Evolutionary conservation across 2,113 vertebrate genomes (phyloP).

Genomic region (Callocephalon fimbriatum): DNA sequence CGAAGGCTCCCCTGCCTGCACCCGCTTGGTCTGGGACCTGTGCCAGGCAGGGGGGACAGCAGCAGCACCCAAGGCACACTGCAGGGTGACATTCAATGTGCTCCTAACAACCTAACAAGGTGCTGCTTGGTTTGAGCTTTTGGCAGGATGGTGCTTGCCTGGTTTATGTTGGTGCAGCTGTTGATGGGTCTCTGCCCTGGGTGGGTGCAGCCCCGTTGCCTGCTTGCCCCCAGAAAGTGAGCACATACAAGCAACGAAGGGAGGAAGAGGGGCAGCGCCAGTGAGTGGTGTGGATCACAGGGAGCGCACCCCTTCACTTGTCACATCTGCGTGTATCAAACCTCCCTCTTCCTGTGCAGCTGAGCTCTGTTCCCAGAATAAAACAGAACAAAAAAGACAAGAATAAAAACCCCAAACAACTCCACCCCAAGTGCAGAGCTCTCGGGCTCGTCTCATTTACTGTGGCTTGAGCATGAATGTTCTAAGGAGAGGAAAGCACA

Average conservation of each 20-base stretch:
- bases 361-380: not conserved
- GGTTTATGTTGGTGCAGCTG: not conserved
- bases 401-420: not conserved
- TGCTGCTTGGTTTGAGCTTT: not conserved
- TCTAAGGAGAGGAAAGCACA: not conserved
- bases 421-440: not conserved
- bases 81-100: rapidly evolving
- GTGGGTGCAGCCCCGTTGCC: rapidly evolving
- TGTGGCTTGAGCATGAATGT: not conserved
- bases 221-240: not conserved
- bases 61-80: not conserved
- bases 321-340: not conserved
- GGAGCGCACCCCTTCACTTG: not conserved
- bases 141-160: not conserved
- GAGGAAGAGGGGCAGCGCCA: not conserved
- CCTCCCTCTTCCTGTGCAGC: not conserved
- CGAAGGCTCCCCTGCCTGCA: not conserved
- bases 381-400: not conserved
- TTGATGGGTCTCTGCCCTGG: not conserved
- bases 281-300: not conserved
- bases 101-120: not conserved
- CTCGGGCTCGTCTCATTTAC: not conserved
- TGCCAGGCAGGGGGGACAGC: not conserved
- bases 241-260: rapidly evolving
- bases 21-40: not conserved